A percentile compares a stretch with the other conserved stretches of the same genome.
Evolutionary conservation across 2,113 vertebrate genomes (phyloP).

Genomic region (Mugil cephalus): DNA sequence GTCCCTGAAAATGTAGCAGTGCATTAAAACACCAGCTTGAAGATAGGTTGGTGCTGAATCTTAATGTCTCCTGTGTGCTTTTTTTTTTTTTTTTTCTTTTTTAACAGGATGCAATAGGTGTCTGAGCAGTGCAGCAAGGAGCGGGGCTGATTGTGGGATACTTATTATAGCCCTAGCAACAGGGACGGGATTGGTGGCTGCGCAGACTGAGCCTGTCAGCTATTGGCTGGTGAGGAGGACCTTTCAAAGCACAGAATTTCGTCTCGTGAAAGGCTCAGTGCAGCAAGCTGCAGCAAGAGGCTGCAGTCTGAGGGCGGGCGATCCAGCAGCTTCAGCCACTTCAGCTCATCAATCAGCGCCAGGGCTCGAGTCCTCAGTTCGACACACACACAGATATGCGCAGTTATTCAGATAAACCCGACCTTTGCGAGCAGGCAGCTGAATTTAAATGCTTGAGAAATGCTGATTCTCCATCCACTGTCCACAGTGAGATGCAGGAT

Average conservation of each 20-base stretch:
- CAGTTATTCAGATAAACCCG: conserved; percentile 13
- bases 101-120: conserved; percentile 80
- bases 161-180: conserved; percentile 86
- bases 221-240: conserved; percentile 78
- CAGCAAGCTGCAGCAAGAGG: conserved; percentile 78
- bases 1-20: conserved; percentile 51
- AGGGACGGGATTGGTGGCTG: conserved; percentile 78
- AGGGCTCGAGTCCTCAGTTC: conserved; percentile 15
- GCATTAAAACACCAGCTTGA: conserved; percentile 55
- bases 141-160: conserved; percentile 66
- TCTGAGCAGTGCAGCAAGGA: conserved; percentile 78
- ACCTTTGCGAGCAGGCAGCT: background rate
- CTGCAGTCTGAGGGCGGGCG: conserved; percentile 71
- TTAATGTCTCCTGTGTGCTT: conserved; percentile 61
- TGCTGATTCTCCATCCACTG: conserved; percentile 1
- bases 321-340: conserved; percentile 50
- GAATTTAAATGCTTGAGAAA: background rate
- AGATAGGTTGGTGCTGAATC: conserved; percentile 65
- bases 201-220: conserved; percentile 51
- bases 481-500: conserved; percentile 7
- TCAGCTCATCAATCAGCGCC: conserved; percentile 59
- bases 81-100: conserved; percentile 62
- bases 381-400: conserved; percentile 46
- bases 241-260: conserved; percentile 80
- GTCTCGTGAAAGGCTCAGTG: conserved; percentile 82